Conservation (phyloP, 2,888 invertebrate species). For the Cheilosia soror region DNA sequence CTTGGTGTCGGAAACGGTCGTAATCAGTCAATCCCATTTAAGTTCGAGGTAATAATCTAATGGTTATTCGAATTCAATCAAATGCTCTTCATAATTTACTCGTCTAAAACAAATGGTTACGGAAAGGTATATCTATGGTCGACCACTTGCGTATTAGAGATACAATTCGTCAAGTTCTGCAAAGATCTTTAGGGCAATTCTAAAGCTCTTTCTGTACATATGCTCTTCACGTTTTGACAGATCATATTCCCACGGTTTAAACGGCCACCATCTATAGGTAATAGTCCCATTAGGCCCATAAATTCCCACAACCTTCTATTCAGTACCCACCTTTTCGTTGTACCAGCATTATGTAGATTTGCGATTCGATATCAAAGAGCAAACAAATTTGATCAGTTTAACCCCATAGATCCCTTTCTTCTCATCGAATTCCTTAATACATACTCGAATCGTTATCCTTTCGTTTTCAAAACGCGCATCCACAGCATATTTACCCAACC, state of each 20-base stretch:
- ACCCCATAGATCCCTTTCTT: conserved; percentile 45
- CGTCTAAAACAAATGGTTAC: too few species aligned
- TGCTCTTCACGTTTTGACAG: too few species aligned
- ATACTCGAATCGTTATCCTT: conserved; percentile 20
- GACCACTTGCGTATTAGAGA: not conserved
- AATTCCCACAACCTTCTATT: conserved; percentile 18
- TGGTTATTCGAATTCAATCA: too few species aligned
- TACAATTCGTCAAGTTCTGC: not conserved
- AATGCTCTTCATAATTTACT: too few species aligned
- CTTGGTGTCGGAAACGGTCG: too few species aligned
- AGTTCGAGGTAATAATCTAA: too few species aligned
- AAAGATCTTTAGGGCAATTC: not conserved
- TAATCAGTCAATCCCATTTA: too few species aligned
- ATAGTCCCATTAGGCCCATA: not conserved
- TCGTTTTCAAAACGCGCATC: conserved; percentile 27
- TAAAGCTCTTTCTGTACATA: not conserved
- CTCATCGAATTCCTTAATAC: conserved; percentile 20
- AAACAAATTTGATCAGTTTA: conserved; percentile 46
- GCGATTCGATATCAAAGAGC: conserved; percentile 34
- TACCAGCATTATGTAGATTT: conserved; percentile 65
- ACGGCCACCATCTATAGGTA: not conserved
- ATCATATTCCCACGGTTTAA: not conserved
- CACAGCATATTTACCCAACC: conserved; percentile 18
- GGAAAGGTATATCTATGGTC: too few species aligned
- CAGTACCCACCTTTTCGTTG: conserved; percentile 2